Conservation (phyloP, 2,888 invertebrate species). For the Tipula vernalis region DNA sequence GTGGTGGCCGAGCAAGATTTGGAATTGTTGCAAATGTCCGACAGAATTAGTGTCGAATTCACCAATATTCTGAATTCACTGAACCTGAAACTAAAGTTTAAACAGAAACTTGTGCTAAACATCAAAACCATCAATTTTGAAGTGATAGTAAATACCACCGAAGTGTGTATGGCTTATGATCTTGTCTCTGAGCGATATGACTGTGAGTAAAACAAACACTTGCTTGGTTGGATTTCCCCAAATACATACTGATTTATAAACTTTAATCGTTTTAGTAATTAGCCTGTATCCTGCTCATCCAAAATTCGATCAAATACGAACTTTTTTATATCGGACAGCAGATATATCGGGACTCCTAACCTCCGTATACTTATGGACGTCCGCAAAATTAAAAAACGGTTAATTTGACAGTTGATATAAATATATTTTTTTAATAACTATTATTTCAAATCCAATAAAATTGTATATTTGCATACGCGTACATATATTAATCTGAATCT, state of each 20-base stretch:
- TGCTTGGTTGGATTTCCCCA: not conserved
- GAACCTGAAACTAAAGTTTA: not conserved
- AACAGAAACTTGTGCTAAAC: not conserved
- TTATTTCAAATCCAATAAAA: not conserved
- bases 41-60: not conserved
- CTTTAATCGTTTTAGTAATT: not conserved
- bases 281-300: not conserved
- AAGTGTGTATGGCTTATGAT: not conserved
- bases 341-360: not conserved
- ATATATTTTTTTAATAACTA: not conserved
- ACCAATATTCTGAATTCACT: not conserved
- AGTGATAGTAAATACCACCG: not conserved
- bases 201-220: not conserved
- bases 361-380: not conserved
- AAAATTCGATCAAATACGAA: not conserved
- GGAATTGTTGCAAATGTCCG: not conserved
- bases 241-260: not conserved
- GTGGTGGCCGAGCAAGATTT: not conserved
- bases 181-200: not conserved
- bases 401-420: not conserved
- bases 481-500: constrained; percentile 30
- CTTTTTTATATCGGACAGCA: not conserved
- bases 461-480: not conserved
- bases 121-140: not conserved
- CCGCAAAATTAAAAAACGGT: not conserved